Conservation (phyloP, 2,113 vertebrate species). For the Psilopsiagon aurifrons region DNA sequence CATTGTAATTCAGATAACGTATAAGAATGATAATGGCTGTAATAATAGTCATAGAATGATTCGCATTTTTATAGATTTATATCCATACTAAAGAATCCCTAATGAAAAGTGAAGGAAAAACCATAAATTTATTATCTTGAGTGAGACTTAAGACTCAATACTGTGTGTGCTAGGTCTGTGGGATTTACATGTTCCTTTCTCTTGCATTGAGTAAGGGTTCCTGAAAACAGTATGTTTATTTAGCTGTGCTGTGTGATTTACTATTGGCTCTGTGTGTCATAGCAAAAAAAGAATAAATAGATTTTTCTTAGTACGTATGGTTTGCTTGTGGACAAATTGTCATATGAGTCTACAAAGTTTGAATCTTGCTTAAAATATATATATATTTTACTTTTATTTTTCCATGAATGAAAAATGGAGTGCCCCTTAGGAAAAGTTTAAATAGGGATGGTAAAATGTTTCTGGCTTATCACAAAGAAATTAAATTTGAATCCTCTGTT, state of each 20-base stretch:
- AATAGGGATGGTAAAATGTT: background rate
- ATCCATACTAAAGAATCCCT: background rate
- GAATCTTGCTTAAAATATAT: background rate
- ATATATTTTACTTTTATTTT: background rate
- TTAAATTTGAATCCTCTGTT: background rate
- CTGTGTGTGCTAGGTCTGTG: background rate
- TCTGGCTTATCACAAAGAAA: background rate
- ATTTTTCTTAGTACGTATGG: background rate
- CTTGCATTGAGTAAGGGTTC: background rate
- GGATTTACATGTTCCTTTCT: background rate
- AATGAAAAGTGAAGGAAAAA: background rate
- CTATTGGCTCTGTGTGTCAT: background rate
- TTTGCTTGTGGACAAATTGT: background rate
- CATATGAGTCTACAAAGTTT: background rate
- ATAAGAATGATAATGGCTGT: background rate
- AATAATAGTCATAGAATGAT: background rate
- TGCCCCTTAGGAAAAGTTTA: background rate
- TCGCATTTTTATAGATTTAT: constrained; percentile 11
- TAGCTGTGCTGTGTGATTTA: background rate
- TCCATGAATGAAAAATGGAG: background rate
- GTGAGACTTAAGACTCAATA: background rate
- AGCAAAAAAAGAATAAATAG: background rate
- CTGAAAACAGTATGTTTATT: background rate
- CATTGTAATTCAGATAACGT: background rate
- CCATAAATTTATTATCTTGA: background rate